Conservation (phyloP, 2,797 vertebrate species). For the Mus caroli region DNA sequence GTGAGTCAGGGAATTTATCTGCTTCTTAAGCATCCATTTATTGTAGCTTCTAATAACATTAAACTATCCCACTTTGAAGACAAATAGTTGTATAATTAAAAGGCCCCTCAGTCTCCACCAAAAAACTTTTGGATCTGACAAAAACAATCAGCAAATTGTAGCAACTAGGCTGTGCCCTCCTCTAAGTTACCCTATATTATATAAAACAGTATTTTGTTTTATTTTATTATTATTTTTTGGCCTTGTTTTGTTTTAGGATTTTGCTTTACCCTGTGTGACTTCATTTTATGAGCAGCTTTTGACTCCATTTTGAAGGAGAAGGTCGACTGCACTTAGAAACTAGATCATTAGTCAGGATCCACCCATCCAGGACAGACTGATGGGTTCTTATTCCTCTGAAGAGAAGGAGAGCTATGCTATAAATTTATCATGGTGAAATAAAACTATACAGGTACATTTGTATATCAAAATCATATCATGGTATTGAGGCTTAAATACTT, state of each 20-base stretch:
- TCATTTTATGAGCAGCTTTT: not conserved
- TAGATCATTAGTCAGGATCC: not conserved
- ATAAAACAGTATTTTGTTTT: not conserved
- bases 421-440: not conserved
- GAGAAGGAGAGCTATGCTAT: not conserved
- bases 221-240: not conserved
- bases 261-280: too few species aligned
- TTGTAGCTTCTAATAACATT: not conserved
- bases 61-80: not conserved
- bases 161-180: not conserved
- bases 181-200: not conserved
- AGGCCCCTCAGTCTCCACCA: not conserved
- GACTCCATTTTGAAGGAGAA: not conserved
- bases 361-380: not conserved
- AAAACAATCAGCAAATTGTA: not conserved
- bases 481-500: not conserved
- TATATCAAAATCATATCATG: too few species aligned
- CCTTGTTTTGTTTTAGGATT: not conserved
- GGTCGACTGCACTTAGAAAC: not conserved
- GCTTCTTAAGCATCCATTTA: conserved; percentile 36
- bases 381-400: not conserved
- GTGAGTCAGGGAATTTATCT: not conserved
- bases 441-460: not conserved
- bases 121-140: not conserved
- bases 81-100: not conserved